phyloP scores from a whole-genome alignment of 2,113 vertebrate species.

The Columbina picui region DNA sequence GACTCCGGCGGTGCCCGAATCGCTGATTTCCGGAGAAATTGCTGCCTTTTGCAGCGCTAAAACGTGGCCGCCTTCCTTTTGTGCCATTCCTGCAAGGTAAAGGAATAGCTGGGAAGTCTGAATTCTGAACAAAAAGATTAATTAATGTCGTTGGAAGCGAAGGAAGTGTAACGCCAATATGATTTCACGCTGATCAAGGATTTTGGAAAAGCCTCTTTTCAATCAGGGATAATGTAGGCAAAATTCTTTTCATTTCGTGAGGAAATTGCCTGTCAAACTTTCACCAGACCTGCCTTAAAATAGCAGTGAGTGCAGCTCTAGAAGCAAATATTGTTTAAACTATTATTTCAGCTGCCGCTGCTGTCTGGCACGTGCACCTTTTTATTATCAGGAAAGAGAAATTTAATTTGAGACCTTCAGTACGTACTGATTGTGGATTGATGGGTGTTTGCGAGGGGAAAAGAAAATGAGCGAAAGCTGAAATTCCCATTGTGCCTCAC shows the following conservation, averaged over 20 bases:
- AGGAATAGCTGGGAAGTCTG: neutral
- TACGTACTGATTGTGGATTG: neutral
- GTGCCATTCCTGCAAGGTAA: neutral
- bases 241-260: slow-evolving; percentile 23
- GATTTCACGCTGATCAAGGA: neutral
- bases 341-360: neutral
- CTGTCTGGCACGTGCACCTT: neutral
- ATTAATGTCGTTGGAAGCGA: neutral
- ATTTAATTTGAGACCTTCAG: neutral
- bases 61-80: neutral
- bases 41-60: neutral
- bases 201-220: neutral
- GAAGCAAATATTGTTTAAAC: neutral
- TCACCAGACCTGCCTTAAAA: slow-evolving; percentile 64
- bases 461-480: neutral
- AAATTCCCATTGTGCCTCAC: slow-evolving; percentile 4
- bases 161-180: neutral
- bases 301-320: neutral
- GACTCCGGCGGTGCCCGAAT: neutral
- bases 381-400: neutral
- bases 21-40: neutral
- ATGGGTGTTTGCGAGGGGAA: neutral
- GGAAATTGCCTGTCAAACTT: neutral
- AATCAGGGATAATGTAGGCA: neutral
- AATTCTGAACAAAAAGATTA: neutral